These are phyloP conservation scores for Gymnorhina tibicen DNA, from an alignment of 2,113 vertebrate species.

Conservation along the genomic window DNA sequence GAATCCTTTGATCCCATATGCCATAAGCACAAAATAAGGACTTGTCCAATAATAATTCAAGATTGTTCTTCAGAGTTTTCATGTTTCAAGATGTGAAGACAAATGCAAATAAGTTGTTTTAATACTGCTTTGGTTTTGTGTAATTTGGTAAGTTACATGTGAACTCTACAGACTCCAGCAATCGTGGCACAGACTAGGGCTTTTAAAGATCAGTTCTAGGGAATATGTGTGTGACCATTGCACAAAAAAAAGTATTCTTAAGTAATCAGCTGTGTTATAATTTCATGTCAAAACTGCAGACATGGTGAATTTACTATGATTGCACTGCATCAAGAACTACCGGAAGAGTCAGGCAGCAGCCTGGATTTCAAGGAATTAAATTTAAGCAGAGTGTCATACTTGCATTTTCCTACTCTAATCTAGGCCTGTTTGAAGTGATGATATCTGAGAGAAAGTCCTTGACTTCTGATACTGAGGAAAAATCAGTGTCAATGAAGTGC, in stretches of 20 bases:
- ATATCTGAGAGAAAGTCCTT: background rate
- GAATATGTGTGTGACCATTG: background rate
- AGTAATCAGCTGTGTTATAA: background rate
- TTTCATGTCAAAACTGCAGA: background rate
- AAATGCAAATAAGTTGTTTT: background rate
- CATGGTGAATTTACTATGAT: background rate
- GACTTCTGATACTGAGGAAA: background rate
- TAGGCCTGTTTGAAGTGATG: background rate
- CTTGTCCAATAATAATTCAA: background rate
- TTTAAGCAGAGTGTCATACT: background rate
- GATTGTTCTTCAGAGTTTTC: background rate
- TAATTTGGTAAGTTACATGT: background rate
- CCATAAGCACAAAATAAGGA: background rate
- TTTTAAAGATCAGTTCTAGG: background rate
- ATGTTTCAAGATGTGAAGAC: background rate
- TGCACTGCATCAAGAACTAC: background rate
- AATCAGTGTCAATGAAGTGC: background rate
- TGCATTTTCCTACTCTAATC: background rate
- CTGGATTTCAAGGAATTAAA: background rate
- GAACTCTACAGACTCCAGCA: background rate
- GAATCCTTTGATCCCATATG: background rate
- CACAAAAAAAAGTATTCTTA: background rate
- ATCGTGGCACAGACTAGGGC: background rate
- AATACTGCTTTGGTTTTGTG: background rate
- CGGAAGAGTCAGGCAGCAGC: background rate